Evolutionary conservation across 2,113 vertebrate genomes (phyloP).

Genomic region (Engraulis encrasicolus): DNA sequence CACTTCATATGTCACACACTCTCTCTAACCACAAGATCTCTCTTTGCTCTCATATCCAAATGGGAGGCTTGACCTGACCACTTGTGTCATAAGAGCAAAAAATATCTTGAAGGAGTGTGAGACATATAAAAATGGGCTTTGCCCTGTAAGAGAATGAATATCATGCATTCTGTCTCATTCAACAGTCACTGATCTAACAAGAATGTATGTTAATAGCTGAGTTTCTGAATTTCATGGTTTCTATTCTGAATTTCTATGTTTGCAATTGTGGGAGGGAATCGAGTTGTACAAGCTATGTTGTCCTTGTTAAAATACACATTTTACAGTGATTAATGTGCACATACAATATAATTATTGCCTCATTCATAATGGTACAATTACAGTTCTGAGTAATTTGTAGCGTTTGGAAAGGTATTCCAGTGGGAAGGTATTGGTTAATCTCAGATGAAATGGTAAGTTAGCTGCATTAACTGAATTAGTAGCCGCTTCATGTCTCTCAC

Average conservation of each 20-base stretch:
- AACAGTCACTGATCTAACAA: slow-evolving; percentile 7
- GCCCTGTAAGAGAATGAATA: slow-evolving; percentile 50
- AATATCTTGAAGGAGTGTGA: slow-evolving; percentile 63
- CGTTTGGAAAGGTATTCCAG: neutral
- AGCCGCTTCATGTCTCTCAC: slow-evolving; percentile 3
- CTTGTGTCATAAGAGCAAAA: slow-evolving; percentile 60
- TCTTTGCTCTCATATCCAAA: slow-evolving; percentile 20
- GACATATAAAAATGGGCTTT: slow-evolving; percentile 49
- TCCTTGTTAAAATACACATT: neutral
- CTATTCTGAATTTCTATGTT: too few species aligned
- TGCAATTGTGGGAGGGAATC: neutral
- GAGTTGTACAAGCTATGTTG: neutral
- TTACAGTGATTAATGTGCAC: neutral
- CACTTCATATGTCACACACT: slow-evolving; percentile 55
- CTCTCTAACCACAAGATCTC: slow-evolving; percentile 53
- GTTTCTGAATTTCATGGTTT: too few species aligned
- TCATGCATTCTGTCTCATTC: slow-evolving; percentile 52
- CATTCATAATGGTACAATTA: neutral
- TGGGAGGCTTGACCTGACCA: neutral
- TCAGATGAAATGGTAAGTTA: slow-evolving; percentile 14
- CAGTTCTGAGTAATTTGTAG: neutral
- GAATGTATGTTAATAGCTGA: neutral
- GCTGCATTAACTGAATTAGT: neutral
- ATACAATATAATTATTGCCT: too few species aligned
- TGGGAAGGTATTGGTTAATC: slow-evolving; percentile 3